These are phyloP conservation scores for Lucinisca nassula DNA, from an alignment of 2,888 invertebrate genomes.

Conservation along the genomic window DNA sequence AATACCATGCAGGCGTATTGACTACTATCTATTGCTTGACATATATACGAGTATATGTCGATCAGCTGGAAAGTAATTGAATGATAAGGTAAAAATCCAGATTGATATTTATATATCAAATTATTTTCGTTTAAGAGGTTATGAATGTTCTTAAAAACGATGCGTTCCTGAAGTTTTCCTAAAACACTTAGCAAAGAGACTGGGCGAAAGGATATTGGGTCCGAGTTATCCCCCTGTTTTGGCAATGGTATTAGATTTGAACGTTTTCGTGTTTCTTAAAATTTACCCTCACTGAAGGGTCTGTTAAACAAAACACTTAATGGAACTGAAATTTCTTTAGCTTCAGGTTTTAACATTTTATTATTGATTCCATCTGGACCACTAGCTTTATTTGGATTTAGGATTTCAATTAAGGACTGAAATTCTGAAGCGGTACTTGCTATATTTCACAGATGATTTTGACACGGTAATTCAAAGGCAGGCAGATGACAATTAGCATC, in stretches of 20 bases:
- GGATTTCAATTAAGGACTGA: neutral
- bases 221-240: neutral
- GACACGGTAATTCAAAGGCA: no score
- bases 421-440: neutral
- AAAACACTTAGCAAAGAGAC: neutral
- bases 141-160: neutral
- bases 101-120: neutral
- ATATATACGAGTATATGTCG: neutral
- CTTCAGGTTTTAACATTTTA: neutral
- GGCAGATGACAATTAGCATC: no score
- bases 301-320: neutral
- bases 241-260: neutral
- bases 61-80: neutral
- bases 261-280: neutral
- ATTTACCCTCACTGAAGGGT: neutral
- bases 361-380: neutral
- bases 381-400: neutral
- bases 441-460: neutral
- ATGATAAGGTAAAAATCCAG: neutral
- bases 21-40: neutral
- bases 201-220: neutral
- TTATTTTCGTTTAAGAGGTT: neutral
- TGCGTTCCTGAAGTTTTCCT: neutral
- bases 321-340: neutral
- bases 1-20: neutral